A percentile compares a stretch with the other conserved stretches of the same genome.
Conservation (phyloP, 2,888 invertebrate species). For the Sarcophaga caerulescens region DNA sequence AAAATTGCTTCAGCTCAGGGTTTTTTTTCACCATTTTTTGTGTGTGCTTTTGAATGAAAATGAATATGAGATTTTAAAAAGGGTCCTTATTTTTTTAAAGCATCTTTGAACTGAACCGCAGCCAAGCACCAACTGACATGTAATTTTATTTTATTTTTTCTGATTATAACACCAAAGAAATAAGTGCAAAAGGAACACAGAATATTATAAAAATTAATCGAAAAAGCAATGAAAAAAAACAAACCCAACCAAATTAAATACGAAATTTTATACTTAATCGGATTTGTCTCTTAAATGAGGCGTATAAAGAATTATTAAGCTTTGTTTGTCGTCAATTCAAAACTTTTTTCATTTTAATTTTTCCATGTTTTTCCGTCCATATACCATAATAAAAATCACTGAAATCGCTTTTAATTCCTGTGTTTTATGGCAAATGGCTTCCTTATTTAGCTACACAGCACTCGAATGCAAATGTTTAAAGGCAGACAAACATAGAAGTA, state of each 20-base stretch:
- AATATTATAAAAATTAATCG: not conserved
- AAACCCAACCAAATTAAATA: conserved; percentile 58
- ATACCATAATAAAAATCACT: conserved; percentile 7
- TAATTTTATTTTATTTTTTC: not conserved
- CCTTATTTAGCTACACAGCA: not conserved
- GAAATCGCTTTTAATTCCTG: conserved; percentile 3
- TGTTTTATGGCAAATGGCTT: conserved; percentile 10
- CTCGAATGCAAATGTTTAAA: not conserved
- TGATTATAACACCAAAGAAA: not conserved
- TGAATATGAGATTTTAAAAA: conserved; percentile 41
- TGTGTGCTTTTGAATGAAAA: conserved; percentile 9
- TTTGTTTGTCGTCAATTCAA: conserved; percentile 42
- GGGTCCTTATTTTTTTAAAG: conserved; percentile 39
- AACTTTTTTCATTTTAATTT: not conserved
- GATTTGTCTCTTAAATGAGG: conserved; percentile 68
- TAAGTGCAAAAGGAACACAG: conserved; percentile 1
- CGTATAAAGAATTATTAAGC: conserved; percentile 67
- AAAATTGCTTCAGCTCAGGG: not conserved
- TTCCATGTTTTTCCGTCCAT: conserved; percentile 19
- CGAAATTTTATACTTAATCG: conserved; percentile 69
- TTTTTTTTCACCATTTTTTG: no score
- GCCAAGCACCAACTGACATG: conserved; percentile 3
- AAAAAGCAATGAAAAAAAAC: conserved; percentile 29
- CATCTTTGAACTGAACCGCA: conserved; percentile 66
- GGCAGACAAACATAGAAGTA: not conserved